Conservation (phyloP, 1,140 invertebrate species). For the Calliphora vicina region DNA sequence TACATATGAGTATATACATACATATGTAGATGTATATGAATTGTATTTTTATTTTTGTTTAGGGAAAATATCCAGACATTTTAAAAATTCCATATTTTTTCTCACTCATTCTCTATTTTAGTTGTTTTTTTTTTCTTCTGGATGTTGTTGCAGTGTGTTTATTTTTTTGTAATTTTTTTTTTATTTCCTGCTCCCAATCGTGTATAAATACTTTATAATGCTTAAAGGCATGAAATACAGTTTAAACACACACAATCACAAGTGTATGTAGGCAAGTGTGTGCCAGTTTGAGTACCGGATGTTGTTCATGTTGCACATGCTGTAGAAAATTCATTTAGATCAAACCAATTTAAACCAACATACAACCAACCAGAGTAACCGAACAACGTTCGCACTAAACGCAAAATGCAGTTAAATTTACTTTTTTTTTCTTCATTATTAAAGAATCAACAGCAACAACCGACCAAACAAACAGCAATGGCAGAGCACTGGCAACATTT, state of each 20-base stretch:
- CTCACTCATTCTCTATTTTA: background rate
- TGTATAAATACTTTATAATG: slow-evolving; percentile 28
- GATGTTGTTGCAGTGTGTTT: background rate
- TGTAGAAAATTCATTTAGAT: slow-evolving; percentile 30
- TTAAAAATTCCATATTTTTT: background rate
- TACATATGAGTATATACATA: background rate
- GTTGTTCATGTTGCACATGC: slow-evolving; percentile 23
- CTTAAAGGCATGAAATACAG: slow-evolving; percentile 29
- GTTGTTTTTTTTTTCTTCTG: background rate
- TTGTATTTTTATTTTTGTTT: background rate
- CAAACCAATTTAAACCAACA: background rate
- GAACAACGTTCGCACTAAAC: background rate
- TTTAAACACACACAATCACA: background rate
- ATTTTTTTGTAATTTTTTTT: too few relatives aligned
- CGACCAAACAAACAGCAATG: background rate
- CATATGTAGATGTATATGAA: background rate
- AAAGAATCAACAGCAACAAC: background rate
- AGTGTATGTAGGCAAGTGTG: background rate
- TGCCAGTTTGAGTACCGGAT: slow-evolving; percentile 18
- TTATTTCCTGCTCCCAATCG: background rate
- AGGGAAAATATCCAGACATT: background rate
- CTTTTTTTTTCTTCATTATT: too few relatives aligned
- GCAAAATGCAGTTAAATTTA: background rate
- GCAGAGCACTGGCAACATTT: background rate
- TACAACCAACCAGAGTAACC: background rate